These are phyloP conservation scores for Denticeps clupeoides DNA, from an alignment of 2,797 vertebrate species.

Conservation along the genomic window DNA sequence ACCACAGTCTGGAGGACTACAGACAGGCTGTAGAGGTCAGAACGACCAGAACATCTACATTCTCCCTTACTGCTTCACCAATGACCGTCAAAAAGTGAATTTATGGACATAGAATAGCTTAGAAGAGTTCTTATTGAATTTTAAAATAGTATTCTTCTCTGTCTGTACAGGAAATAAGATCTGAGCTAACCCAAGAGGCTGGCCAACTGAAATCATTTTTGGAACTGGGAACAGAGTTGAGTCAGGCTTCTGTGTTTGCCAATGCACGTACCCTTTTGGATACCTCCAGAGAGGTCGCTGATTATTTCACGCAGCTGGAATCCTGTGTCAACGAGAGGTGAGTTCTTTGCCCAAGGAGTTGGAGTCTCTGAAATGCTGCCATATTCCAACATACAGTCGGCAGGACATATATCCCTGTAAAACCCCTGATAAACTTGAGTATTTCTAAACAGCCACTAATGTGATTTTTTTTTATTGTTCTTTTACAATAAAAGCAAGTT, in stretches of 20 bases:
- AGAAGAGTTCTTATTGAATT: not conserved
- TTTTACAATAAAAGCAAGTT: too few species aligned
- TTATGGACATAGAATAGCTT: too few species aligned
- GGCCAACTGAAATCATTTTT: slow-evolving; percentile 72
- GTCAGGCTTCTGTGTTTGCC: slow-evolving; percentile 54
- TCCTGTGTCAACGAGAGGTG: slow-evolving; percentile 73
- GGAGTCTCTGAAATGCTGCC: too few species aligned
- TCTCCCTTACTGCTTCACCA: too few species aligned
- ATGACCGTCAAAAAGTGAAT: too few species aligned
- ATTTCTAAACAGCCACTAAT: too few species aligned
- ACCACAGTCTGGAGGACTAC: slow-evolving; percentile 75
- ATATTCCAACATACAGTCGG: too few species aligned
- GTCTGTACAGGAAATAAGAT: slow-evolving; percentile 69
- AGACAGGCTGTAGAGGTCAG: slow-evolving; percentile 82
- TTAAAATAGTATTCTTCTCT: slow-evolving; percentile 3
- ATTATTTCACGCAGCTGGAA: slow-evolving; percentile 73
- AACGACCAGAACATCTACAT: too few species aligned
- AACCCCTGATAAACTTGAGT: too few species aligned
- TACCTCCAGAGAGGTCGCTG: slow-evolving; percentile 65
- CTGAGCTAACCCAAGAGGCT: slow-evolving; percentile 74
- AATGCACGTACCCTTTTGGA: slow-evolving; percentile 63
- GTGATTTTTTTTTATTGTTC: too few species aligned
- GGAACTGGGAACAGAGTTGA: slow-evolving; percentile 64
- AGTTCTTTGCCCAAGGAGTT: too few species aligned
- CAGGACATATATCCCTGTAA: too few species aligned